Conservation (phyloP, 2,888 invertebrate genomes). For the Pyrocoelia pectoralis region DNA sequence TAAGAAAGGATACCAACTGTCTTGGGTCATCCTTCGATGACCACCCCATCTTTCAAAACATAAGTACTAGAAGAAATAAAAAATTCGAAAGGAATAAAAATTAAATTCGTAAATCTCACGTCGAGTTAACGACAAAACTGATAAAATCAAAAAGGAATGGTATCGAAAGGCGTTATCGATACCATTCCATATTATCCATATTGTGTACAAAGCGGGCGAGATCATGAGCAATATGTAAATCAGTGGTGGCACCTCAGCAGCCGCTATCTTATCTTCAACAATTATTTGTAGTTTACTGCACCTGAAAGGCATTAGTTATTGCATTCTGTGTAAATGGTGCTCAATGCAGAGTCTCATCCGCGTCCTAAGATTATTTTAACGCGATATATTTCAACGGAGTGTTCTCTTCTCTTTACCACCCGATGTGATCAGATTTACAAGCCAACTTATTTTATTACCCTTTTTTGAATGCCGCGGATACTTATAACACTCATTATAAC, state of each 20-base stretch:
- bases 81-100: constrained; percentile 8
- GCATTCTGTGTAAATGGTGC: constrained; percentile 57
- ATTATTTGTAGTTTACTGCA: constrained; percentile 58
- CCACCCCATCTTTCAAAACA: constrained; percentile 47
- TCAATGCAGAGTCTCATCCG: constrained; percentile 49
- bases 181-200: constrained; percentile 48
- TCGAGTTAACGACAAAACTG: constrained; percentile 40
- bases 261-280: constrained; percentile 58
- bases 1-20: constrained; percentile 53
- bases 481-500: constrained; percentile 13
- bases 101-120: constrained; percentile 38
- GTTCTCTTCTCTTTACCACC: constrained; percentile 49
- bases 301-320: constrained; percentile 53
- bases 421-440: constrained; percentile 53
- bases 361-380: constrained; percentile 51
- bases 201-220: constrained; percentile 49
- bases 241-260: constrained; percentile 52
- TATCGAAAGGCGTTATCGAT: constrained; percentile 40
- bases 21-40: constrained; percentile 56
- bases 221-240: constrained; percentile 57
- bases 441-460: constrained; percentile 41
- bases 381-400: constrained; percentile 49
- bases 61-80: not conserved
- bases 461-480: constrained; percentile 16
- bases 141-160: constrained; percentile 40